Evolutionary conservation across 2,797 vertebrate genomes (phyloP).

Genomic region (Helostoma temminkii): DNA sequence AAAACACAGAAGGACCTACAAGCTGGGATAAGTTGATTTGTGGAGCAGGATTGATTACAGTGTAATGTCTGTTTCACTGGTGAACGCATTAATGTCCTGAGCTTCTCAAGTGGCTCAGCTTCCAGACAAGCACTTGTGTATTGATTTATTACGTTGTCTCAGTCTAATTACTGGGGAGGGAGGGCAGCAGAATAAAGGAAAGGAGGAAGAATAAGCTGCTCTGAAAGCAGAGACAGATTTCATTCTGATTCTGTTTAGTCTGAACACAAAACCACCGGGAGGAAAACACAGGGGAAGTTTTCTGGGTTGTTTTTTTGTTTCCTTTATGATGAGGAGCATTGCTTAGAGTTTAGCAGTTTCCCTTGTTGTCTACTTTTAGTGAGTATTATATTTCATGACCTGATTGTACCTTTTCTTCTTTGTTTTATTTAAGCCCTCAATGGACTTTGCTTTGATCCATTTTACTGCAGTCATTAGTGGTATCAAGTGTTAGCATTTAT

Average conservation of each 20-base stretch:
- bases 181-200: constrained; percentile 28
- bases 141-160: constrained; percentile 80
- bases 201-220: constrained; percentile 39
- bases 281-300: neutral
- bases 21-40: constrained; percentile 78
- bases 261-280: constrained; percentile 20
- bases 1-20: constrained; percentile 13
- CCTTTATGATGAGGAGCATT: neutral
- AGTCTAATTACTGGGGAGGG: constrained; percentile 75
- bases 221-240: constrained; percentile 29
- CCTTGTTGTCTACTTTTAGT: no score
- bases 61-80: constrained; percentile 80
- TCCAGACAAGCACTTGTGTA: constrained; percentile 80
- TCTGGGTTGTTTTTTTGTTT: neutral
- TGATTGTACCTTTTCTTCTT: neutral
- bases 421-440: neutral
- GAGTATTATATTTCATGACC: no score
- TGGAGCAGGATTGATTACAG: constrained; percentile 82
- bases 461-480: neutral
- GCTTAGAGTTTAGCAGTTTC: no score
- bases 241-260: constrained; percentile 24
- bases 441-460: no score
- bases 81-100: constrained; percentile 75
- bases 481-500: neutral
- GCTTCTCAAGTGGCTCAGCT: constrained; percentile 74